A percentile compares a stretch with the other conserved stretches of the same genome.
phyloP scores from a whole-genome alignment of 2,888 invertebrate species.

The Thereva unica region DNA sequence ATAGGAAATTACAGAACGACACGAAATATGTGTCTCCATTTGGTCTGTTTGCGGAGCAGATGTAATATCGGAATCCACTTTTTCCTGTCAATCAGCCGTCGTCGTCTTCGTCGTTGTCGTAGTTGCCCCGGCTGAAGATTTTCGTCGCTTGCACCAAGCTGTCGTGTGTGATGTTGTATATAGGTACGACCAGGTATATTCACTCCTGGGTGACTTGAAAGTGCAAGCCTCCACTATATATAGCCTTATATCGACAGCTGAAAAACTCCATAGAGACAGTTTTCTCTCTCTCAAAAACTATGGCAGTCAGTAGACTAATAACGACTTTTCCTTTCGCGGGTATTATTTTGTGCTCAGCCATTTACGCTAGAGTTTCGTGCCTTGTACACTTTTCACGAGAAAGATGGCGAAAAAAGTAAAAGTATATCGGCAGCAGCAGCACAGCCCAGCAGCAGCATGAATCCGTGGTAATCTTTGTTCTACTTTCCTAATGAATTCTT shows the following conservation, averaged over 20 bases:
- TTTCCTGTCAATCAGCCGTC: conserved; percentile 11
- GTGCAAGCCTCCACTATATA: too few species aligned
- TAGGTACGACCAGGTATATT: too few species aligned
- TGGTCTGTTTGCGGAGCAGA: neutral
- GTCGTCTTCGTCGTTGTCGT: too few species aligned
- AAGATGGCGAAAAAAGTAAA: conserved; percentile 27
- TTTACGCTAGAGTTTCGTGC: neutral
- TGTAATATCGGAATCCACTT: conserved; percentile 15
- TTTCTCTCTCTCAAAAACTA: neutral
- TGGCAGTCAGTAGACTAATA: neutral
- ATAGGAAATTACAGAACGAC: too few species aligned
- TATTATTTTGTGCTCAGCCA: conserved; percentile 1
- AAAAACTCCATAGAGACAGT: neutral
- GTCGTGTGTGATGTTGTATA: too few species aligned
- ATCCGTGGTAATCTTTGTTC: conserved; percentile 28
- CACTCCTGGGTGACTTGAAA: too few species aligned
- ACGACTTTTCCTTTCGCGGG: conserved; percentile 29
- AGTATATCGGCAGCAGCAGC: neutral
- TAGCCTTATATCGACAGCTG: neutral
- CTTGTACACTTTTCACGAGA: neutral
- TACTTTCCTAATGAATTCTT: conserved; percentile 36
- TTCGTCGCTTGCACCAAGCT: too few species aligned
- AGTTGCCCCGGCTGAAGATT: too few species aligned
- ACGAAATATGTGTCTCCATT: too few species aligned
- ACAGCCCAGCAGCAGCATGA: conserved; percentile 7